These are phyloP conservation scores for Meliscaeva auricollis DNA, from an alignment of 2,888 invertebrate species.

Conservation along the genomic window DNA sequence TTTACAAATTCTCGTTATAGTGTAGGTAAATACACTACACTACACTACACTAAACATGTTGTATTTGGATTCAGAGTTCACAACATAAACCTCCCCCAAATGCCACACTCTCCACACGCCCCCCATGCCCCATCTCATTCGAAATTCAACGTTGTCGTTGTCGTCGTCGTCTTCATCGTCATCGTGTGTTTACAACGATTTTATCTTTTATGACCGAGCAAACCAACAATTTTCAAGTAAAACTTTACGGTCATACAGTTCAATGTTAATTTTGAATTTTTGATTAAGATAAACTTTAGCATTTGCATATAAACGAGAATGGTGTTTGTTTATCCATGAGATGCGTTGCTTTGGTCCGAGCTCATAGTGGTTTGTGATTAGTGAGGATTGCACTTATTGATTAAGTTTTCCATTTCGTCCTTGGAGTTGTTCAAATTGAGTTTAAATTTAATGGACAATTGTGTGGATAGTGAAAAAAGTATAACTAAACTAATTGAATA, in stretches of 20 bases:
- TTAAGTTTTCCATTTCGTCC: neutral
- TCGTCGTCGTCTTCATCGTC: constrained; percentile 3
- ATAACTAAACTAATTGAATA: too few relatives aligned
- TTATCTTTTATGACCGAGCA: constrained; percentile 28
- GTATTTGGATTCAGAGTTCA: constrained; percentile 13
- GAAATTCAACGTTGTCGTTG: neutral
- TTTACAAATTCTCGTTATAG: constrained; percentile 3
- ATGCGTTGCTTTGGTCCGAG: neutral
- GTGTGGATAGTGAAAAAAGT: too few relatives aligned
- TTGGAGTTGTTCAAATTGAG: neutral
- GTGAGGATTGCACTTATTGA: constrained; percentile 5
- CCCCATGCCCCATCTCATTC: neutral
- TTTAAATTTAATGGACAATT: too few relatives aligned
- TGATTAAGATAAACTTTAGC: constrained; percentile 55
- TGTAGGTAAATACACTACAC: neutral
- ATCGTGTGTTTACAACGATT: constrained; percentile 18
- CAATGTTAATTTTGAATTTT: constrained; percentile 60
- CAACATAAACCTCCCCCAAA: neutral
- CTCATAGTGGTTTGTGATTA: constrained; percentile 2
- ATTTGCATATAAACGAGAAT: constrained; percentile 22
- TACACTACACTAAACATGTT: constrained; percentile 20
- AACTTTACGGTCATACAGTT: constrained; percentile 54
- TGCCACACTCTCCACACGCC: neutral
- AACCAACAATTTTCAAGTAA: constrained; percentile 25
- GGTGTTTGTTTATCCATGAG: neutral